Base-by-base conservation (phyloP, 2,113 vertebrate species). In the Hippocampus barbouri region DNA sequence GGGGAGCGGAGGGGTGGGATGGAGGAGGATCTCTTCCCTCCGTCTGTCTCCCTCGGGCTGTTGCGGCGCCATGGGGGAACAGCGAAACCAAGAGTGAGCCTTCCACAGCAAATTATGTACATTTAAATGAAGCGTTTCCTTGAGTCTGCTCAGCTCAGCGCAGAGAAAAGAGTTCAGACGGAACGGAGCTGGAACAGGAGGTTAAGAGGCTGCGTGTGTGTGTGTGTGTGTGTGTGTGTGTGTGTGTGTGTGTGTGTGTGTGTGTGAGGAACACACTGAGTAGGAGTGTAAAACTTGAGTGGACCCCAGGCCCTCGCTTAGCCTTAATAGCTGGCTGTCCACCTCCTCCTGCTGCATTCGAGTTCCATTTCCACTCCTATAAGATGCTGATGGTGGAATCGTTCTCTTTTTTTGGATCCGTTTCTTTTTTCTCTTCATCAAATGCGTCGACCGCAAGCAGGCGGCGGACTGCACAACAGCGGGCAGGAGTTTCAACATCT, bases 41-140 rank as follows among this genome's bases (percentile, higher is more conserved):
- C 56, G 63, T 76, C 74, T 59, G 70, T 70, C 68, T 86, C 85
- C 86, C 74, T 68, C 18, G 75, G 81, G 80, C 81, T 85, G 86
- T 73, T 71, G 75, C 70, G 74, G 78, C 73, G 43, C 85, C 89
- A 80, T 83, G 69, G 87, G 88, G 89, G 86, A 89, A 86, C 87
- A 75, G 71, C 70, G 85, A 84, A 88, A 84, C 90, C 75, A 74
- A 85, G 84, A 89, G 83, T 84, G 79, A 88, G 86, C 86, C 86
- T 87, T 71, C 72, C 67, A 88, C 86, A 87, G 89, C 87, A 91
- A 90, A 89, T 90, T 90, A 91, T 90, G 90, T 90, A 91, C 89
- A 91, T 91, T 91, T 89, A 91, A 91, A 91, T 91, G 86, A 90
- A 89, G 82, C 83, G 89, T 90, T 88, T 91, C 89, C 87, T 86